Percentiles rank a stretch among this genome's conserved stretches.
Conservation (phyloP, 2,113 vertebrate genomes). For the Furnarius figulus region DNA sequence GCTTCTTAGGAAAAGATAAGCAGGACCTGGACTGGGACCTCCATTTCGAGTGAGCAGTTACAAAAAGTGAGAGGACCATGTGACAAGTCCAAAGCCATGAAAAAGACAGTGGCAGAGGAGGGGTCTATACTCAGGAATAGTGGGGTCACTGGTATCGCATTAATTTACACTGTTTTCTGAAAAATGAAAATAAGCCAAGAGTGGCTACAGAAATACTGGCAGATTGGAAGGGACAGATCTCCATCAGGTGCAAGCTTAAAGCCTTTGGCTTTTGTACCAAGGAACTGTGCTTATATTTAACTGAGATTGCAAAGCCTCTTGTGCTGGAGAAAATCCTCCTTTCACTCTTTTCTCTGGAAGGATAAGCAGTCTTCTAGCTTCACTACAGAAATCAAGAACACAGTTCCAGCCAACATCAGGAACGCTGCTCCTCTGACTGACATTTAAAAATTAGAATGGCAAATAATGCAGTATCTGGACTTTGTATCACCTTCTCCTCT, state of each 20-base stretch:
- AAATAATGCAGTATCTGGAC: not conserved
- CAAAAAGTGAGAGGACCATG: not conserved
- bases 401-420: not conserved
- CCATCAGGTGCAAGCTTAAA: not conserved
- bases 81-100: not conserved
- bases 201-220: not conserved
- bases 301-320: not conserved
- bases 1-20: not conserved
- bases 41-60: not conserved
- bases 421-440: not conserved
- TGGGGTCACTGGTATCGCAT: not conserved
- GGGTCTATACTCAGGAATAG: not conserved
- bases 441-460: slow-evolving; percentile 7
- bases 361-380: not conserved
- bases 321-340: not conserved
- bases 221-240: not conserved
- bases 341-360: not conserved
- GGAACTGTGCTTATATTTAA: not conserved
- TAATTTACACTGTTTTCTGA: not conserved
- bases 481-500: not conserved
- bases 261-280: not conserved
- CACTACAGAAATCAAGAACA: not conserved
- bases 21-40: not conserved
- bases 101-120: not conserved
- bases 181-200: not conserved